phyloP scores from a whole-genome alignment of 1,140 invertebrate genomes.

The Eubasilissa regina region DNA sequence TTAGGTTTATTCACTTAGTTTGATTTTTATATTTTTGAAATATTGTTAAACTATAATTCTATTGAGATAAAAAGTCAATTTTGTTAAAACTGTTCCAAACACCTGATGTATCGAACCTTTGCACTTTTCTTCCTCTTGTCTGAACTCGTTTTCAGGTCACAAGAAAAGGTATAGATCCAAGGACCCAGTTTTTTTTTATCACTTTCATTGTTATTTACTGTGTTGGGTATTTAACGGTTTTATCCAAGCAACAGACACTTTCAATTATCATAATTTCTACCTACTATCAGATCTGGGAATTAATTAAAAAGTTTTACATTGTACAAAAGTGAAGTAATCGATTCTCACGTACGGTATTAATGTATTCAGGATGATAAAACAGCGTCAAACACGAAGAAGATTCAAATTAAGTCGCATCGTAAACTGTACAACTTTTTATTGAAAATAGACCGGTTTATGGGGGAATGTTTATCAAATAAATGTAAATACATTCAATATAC shows the following conservation, averaged over 20 bases:
- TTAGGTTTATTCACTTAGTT: too few species aligned
- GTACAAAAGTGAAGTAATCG: background rate
- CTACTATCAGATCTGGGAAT: constrained; percentile 13
- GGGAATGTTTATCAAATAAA: constrained; percentile 30
- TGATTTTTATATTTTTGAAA: too few species aligned
- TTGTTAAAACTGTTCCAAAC: too few species aligned
- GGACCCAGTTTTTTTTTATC: constrained; percentile 46
- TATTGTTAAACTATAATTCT: too few species aligned
- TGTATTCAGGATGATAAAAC: background rate
- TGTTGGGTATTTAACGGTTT: constrained; percentile 60
- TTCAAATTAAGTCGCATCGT: constrained; percentile 28
- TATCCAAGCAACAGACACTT: constrained; percentile 12
- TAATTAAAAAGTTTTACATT: constrained; percentile 17
- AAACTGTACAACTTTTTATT: constrained; percentile 26
- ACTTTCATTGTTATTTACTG: constrained; percentile 57
- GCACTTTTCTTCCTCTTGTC: constrained; percentile 44
- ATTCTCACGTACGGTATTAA: constrained; percentile 43
- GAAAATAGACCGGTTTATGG: constrained; percentile 38
- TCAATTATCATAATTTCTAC: constrained; percentile 37
- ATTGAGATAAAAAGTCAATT: too few species aligned
- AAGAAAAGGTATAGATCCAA: constrained; percentile 51
- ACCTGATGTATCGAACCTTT: constrained; percentile 16
- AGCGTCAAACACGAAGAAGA: constrained; percentile 31
- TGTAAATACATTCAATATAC: constrained; percentile 38
- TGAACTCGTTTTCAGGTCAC: constrained; percentile 59